Conservation (phyloP, 2,113 vertebrate genomes). For the Odocoileus virginianus region DNA sequence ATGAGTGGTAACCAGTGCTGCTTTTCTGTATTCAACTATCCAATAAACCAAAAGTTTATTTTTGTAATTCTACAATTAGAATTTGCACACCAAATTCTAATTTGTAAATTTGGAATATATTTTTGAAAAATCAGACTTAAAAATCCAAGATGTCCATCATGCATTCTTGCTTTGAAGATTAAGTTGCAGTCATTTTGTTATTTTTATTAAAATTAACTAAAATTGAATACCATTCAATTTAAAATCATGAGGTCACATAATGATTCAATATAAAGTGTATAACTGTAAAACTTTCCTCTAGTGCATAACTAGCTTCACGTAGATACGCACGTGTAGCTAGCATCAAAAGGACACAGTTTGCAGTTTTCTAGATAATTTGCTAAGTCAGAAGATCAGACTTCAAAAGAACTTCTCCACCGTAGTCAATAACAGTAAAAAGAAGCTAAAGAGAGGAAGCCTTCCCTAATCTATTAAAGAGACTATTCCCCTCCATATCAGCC, state of each 20-base stretch:
- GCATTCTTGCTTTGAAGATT: background rate
- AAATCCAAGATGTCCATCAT: background rate
- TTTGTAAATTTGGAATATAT: background rate
- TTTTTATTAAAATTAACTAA: background rate
- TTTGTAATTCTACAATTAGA: background rate
- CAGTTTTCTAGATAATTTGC: slow-evolving; percentile 5
- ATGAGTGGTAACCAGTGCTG: background rate
- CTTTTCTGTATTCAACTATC: background rate
- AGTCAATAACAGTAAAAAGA: background rate
- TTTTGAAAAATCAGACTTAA: background rate
- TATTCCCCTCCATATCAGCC: background rate
- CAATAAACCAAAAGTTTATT: background rate
- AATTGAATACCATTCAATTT: background rate
- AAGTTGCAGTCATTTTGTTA: background rate
- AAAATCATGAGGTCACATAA: background rate
- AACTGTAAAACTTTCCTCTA: background rate
- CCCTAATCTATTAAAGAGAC: background rate
- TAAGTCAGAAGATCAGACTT: background rate
- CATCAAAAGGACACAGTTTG: background rate
- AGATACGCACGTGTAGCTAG: background rate
- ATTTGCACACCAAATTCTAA: background rate
- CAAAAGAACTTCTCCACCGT: background rate
- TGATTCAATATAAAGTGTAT: background rate
- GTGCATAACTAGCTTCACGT: background rate
- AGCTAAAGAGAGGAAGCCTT: background rate